phyloP scores from a whole-genome alignment of 2,113 vertebrate species.

The Dinomys branickii region DNA sequence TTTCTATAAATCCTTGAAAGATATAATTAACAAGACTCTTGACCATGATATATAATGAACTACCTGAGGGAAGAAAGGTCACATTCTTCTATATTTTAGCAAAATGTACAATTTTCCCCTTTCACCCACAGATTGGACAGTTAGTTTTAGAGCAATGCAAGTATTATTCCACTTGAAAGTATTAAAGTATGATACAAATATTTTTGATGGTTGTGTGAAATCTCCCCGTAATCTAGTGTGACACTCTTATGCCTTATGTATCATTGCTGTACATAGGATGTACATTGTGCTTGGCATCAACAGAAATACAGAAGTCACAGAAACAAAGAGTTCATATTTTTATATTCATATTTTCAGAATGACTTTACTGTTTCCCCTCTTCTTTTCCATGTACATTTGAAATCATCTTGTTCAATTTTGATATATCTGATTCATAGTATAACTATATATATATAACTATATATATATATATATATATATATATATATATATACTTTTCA shows the following conservation, averaged over 20 bases:
- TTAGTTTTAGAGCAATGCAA: not conserved
- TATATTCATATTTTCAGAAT: not conserved
- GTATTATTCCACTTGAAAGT: not conserved
- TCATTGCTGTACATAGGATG: constrained; percentile 5
- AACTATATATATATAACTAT: not conserved
- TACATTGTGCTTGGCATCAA: constrained; percentile 54
- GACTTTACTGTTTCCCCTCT: not conserved
- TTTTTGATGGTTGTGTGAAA: not conserved
- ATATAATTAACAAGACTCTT: not conserved
- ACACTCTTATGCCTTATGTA: constrained; percentile 30
- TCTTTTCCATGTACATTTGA: constrained; percentile 6
- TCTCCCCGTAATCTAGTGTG: constrained; percentile 59
- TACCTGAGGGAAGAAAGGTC: not conserved
- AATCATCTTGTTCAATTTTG: not conserved
- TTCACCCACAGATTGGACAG: not conserved
- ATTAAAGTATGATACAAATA: not conserved
- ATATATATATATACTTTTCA: not conserved
- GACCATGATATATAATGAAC: not conserved
- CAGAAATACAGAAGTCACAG: not conserved
- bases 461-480: not conserved
- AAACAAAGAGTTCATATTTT: not conserved
- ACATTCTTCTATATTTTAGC: not conserved
- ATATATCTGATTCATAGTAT: not conserved
- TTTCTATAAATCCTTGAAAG: not conserved
- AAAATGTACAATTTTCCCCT: not conserved